Base-by-base conservation (phyloP, 2,888 invertebrate species). In the Mactromeris polynyma region DNA sequence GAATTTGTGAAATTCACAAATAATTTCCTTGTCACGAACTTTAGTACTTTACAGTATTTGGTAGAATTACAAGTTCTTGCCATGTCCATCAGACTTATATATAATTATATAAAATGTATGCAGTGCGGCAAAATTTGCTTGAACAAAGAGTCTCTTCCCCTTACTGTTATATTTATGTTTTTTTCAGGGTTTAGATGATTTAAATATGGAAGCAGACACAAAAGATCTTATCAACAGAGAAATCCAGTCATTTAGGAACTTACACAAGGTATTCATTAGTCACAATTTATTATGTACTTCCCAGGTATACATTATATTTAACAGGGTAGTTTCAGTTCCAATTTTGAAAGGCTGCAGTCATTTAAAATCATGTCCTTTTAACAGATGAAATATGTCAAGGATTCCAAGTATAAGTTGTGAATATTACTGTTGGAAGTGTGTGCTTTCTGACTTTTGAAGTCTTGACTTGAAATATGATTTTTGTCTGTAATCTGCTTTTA, bases 161-260 rank as follows among this genome's bases (percentile, higher is more conserved):
- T 64, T 2, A 64, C n/a, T 64, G 26, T 64, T 64, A 9, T 64
- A 26, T 64, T 64, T n/a, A 64, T 64, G 58, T n/a, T 26, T 3
- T n/a, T 64, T 94, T 46, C 93, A 97, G 97, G 97, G 97, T 93
- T 94, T 97, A 86, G 97, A 97, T 94, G 97, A 97, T 89, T 96
- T 97, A 46, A 99, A 98, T 96, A 98, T 99, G 90, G 99, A 99
- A 96, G 99, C 99, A 97, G 99, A 99, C 96, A 99, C 99, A 97
- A 98, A 99, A 81, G 99, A 99, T 97, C 98, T 99, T 94, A 99
- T 99, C 94, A 99, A 98, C 96, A 98, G 99, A 95, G 99, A 99
- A 97, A 99, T 99, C 97, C 98, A 98, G 95, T 99, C 99, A 97
- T 99, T 99, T 97, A 98, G 99, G 92, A 99, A 99, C 97, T 98